Evolutionary conservation across 2,888 invertebrate genomes (phyloP), one percentile per base, ranked within the genome.

Genomic region (Drosophila diplacantha): DNA sequence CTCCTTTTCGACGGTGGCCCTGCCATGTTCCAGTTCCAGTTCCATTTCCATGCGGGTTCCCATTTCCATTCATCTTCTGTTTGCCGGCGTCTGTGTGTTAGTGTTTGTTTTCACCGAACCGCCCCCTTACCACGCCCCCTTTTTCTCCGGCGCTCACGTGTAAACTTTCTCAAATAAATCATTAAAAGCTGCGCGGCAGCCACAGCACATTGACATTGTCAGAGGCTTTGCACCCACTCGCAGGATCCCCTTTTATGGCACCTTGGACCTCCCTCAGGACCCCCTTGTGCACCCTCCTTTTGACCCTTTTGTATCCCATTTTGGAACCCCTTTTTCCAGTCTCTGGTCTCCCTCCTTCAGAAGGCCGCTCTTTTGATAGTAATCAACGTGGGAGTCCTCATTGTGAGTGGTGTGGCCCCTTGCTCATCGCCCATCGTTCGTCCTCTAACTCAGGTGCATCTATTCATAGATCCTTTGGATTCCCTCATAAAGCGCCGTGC

Each of bases 141-240:
- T 73, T 71, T 70, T 59, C 66, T 58, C 65, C 14, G 61, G 75
- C 73, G 75, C 74, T 84, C 85, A 80, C 81, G 80, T 85, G 84
- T 76, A 83, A 75, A 85, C 71, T 83, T 81, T 81, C 78, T 72
- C 75, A 83, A 83, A 85, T 84, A 85, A 85, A 85, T 85, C 85
- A 83, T 79, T 83, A 76, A 82, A 69, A 83, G 75, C 74, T 75
- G 79, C 65, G 72, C 80, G 54, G 67, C 68, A 59, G 70, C 70
- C 38, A 47, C 61, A 69, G 83, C 82, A 81, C 82, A 81, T 81
- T 81, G 82, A 81, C 83, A 83, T 81, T 81, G 81, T 76, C 80
- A 76, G 62, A 69, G 47, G 69, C 67, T 71, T 66, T 64, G 41
- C 57, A 54, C 52, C 44, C 53, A 69, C 58, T 55, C 51, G 52